Conservation (phyloP, 1,140 invertebrate genomes). For the Ericerus pela region DNA sequence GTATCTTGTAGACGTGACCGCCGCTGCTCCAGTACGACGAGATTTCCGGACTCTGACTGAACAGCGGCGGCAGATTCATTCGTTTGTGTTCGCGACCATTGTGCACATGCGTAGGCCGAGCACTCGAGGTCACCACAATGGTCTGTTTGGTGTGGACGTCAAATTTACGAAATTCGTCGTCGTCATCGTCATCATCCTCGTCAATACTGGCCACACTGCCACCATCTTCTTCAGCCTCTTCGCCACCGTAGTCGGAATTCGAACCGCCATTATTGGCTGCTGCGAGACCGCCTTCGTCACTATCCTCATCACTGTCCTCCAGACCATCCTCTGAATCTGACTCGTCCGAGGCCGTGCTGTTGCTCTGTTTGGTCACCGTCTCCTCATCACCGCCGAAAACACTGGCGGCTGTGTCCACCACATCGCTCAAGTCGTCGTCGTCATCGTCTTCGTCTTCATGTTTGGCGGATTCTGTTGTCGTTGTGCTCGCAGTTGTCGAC, state of each 20-base stretch:
- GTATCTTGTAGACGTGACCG: neutral
- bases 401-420: constrained; percentile 24
- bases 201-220: constrained; percentile 10
- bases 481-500: neutral
- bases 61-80: constrained; percentile 21
- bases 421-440: constrained; percentile 25
- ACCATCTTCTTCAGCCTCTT: constrained; percentile 5
- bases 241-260: constrained; percentile 3
- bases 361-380: constrained; percentile 16
- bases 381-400: constrained; percentile 21
- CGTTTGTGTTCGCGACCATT: constrained; percentile 19
- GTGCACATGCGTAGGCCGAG: no score
- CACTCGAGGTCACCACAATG: constrained; percentile 8
- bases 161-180: constrained; percentile 3
- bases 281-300: neutral
- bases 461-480: constrained; percentile 19
- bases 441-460: constrained; percentile 20
- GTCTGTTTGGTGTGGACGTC: constrained; percentile 6
- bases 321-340: neutral
- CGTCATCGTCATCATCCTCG: constrained; percentile 16
- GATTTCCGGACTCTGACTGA: neutral
- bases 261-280: neutral
- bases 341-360: neutral
- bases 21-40: neutral
- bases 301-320: neutral